Evolutionary conservation across 1,140 invertebrate genomes (phyloP).

Genomic region (Batillaria attramentaria): DNA sequence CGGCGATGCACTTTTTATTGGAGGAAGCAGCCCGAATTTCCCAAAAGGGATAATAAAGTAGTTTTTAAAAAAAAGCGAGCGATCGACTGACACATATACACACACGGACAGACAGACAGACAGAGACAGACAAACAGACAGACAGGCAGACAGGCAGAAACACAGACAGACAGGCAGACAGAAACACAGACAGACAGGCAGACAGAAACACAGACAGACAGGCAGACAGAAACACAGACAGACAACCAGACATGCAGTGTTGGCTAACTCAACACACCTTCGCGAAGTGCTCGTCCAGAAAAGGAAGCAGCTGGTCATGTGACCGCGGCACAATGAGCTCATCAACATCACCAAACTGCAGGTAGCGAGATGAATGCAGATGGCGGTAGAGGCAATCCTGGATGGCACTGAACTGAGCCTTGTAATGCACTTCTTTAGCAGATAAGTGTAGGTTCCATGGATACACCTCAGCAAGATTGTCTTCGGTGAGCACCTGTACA

Average conservation of each 20-base stretch:
- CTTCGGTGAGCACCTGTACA: not conserved
- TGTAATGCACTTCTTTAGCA: not conserved
- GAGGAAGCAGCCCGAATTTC: too few relatives aligned
- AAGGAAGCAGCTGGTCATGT: not conserved
- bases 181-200: too few relatives aligned
- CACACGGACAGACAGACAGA: not conserved
- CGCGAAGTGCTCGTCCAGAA: not conserved
- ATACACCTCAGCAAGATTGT: not conserved
- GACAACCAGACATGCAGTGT: too few relatives aligned
- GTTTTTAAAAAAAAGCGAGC: too few relatives aligned
- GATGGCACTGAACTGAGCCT: slow-evolving; percentile 10
- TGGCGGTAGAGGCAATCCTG: slow-evolving; percentile 26
- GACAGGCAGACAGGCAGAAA: too few relatives aligned
- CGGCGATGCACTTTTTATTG: too few relatives aligned
- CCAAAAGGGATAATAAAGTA: too few relatives aligned
- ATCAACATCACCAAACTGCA: slow-evolving; percentile 26
- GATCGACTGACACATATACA: too few relatives aligned
- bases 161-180: not conserved
- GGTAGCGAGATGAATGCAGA: slow-evolving; percentile 11
- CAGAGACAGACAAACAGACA: too few relatives aligned
- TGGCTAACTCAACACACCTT: not conserved
- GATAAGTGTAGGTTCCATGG: slow-evolving; percentile 21
- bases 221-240: too few relatives aligned
- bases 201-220: too few relatives aligned
- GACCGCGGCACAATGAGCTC: slow-evolving; percentile 22